These are phyloP conservation scores for Echinops telfairi DNA, from an alignment of 2,113 vertebrate genomes.

Conservation along the genomic window DNA sequence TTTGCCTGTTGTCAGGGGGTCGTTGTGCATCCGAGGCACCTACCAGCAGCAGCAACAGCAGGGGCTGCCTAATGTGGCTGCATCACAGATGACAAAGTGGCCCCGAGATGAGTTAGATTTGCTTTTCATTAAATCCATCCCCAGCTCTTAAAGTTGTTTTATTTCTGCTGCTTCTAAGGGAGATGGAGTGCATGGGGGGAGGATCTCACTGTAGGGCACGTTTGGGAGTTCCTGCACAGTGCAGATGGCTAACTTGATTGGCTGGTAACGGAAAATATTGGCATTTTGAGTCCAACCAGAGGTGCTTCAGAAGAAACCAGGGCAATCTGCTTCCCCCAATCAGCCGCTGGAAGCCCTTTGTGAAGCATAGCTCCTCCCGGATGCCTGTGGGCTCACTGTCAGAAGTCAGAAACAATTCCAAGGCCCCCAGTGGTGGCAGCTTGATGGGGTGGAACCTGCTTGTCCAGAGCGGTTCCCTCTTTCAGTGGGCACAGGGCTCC, in stretches of 20 bases:
- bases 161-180: neutral
- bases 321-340: neutral
- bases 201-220: too few species aligned
- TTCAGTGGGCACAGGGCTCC: fast-evolving
- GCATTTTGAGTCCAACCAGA: neutral
- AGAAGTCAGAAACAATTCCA: neutral
- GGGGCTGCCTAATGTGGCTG: neutral
- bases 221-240: neutral
- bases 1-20: too few species aligned
- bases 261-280: neutral
- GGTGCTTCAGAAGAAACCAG: neutral
- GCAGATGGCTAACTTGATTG: neutral
- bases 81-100: neutral
- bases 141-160: neutral
- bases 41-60: too few species aligned
- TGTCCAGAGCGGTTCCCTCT: neutral
- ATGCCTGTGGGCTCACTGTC: neutral
- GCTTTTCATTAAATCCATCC: slow-evolving; percentile 19
- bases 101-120: neutral
- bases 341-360: neutral
- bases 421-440: neutral
- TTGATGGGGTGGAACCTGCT: neutral
- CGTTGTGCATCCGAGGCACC: too few species aligned
- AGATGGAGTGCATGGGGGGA: too few species aligned
- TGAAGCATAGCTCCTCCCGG: neutral